phyloP scores from a whole-genome alignment of 2,888 invertebrate species.

The Tenthredo notha region DNA sequence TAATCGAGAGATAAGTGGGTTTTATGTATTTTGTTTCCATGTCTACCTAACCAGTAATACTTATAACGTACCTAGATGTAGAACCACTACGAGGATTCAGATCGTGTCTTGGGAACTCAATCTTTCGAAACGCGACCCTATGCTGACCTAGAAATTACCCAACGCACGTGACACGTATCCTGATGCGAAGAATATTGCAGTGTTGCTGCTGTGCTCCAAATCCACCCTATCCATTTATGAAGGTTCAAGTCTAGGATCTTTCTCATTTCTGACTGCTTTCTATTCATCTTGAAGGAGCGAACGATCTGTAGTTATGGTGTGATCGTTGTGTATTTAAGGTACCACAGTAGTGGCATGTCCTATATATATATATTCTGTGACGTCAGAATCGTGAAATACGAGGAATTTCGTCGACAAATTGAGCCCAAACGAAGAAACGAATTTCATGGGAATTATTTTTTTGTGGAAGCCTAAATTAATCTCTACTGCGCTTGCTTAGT shows the following conservation, averaged over 20 bases:
- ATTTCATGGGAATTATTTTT: too few species aligned
- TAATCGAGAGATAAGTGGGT: conserved; percentile 1
- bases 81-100: conserved; percentile 2
- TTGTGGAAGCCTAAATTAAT: too few species aligned
- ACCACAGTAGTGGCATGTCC: too few species aligned
- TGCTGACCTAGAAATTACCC: conserved; percentile 66
- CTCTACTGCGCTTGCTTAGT: too few species aligned
- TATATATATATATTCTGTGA: too few species aligned
- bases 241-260: neutral
- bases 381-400: too few species aligned
- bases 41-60: neutral
- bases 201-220: neutral
- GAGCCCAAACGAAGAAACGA: too few species aligned
- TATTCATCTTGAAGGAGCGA: neutral
- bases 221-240: neutral
- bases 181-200: conserved; percentile 43
- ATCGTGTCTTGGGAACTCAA: conserved; percentile 32
- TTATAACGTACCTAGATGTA: neutral
- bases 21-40: neutral
- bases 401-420: too few species aligned
- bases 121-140: conserved; percentile 63
- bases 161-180: conserved; percentile 66
- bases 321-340: neutral
- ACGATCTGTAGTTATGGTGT: neutral
- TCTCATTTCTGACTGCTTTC: neutral